A percentile compares a stretch with the other conserved stretches of the same genome.
These are phyloP conservation scores for Daboia siamensis DNA, from an alignment of 2,113 vertebrate species.

Conservation along the genomic window DNA sequence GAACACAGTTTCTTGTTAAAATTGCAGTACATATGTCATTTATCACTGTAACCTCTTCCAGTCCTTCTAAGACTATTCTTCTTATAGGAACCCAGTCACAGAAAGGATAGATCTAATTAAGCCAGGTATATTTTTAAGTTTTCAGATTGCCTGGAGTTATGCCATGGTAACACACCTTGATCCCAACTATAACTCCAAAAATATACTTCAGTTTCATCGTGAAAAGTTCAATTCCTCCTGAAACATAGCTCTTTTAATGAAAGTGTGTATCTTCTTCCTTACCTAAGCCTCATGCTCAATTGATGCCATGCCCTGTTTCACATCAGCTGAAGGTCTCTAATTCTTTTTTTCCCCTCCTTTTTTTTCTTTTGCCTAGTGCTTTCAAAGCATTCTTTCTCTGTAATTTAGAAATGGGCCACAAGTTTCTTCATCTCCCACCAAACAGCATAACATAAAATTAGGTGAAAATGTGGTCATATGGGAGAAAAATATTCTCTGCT, in stretches of 20 bases:
- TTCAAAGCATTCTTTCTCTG: not conserved
- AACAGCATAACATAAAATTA: not conserved
- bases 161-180: not conserved
- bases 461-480: not conserved
- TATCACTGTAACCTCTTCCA: not conserved
- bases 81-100: not conserved
- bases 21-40: not conserved
- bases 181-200: not conserved
- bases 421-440: not conserved
- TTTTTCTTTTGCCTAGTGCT: not conserved
- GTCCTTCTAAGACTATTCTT: not conserved
- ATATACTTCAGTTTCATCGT: constrained; percentile 29
- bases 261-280: not conserved
- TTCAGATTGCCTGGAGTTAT: not conserved
- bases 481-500: constrained; percentile 7
- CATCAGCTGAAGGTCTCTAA: not conserved
- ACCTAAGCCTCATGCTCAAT: not conserved
- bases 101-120: not conserved
- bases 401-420: not conserved
- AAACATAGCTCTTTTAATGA: not conserved
- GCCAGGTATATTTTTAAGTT: not conserved
- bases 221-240: not conserved
- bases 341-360: not conserved
- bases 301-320: not conserved
- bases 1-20: not conserved